These are phyloP conservation scores for Indicator maculatus DNA, from an alignment of 2,113 vertebrate species.

Conservation along the genomic window DNA sequence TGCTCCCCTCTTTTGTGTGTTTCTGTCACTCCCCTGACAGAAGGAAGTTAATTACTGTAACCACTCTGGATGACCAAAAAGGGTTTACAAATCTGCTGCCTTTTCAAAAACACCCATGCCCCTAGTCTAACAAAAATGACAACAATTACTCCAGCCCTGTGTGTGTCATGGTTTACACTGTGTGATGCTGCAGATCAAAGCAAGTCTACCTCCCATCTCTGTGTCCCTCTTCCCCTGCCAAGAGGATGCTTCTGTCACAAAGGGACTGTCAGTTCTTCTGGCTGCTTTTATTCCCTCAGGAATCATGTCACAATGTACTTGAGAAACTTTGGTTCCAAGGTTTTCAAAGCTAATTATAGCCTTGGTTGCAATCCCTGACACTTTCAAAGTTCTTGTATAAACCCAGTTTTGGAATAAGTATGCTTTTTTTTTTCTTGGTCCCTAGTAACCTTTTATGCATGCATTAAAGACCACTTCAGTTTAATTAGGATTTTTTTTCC, in stretches of 20 bases:
- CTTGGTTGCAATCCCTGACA: background rate
- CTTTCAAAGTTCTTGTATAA: background rate
- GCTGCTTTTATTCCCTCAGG: background rate
- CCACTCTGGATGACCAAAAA: background rate
- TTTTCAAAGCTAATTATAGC: conserved; percentile 10
- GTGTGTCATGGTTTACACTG: background rate
- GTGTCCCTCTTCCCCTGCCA: background rate
- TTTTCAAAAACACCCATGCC: background rate
- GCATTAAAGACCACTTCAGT: background rate
- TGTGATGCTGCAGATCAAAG: background rate
- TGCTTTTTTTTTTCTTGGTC: background rate
- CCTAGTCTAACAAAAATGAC: background rate
- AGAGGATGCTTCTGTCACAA: background rate
- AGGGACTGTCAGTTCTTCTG: background rate
- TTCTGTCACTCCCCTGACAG: background rate
- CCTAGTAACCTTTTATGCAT: background rate
- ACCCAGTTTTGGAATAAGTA: background rate
- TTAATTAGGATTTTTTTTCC: background rate
- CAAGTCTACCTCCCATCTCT: background rate
- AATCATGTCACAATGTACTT: background rate
- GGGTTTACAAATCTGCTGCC: background rate
- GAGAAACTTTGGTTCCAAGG: conserved; percentile 21
- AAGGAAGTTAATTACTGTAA: background rate
- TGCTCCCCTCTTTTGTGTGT: background rate
- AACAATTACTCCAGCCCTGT: background rate